Conservation (phyloP, 2,888 invertebrate species). For the Drosophila recens region DNA sequence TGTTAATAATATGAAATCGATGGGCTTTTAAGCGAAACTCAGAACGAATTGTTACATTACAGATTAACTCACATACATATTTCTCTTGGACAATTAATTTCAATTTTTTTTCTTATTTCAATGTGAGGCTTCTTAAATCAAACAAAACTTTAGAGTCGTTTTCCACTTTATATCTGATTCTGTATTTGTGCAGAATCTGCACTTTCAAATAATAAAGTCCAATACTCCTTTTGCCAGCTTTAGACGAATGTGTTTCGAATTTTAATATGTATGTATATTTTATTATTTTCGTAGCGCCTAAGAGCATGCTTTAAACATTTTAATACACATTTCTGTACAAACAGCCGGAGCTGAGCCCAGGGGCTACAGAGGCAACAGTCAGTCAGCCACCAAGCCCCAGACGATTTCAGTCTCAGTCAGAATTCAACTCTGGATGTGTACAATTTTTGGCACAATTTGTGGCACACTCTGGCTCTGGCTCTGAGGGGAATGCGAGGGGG, state of each 20-base stretch:
- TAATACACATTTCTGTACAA: conserved; percentile 4
- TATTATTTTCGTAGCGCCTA: neutral
- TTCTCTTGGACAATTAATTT: too few species aligned
- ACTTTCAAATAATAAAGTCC: neutral
- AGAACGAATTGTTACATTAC: too few species aligned
- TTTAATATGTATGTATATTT: conserved; percentile 3
- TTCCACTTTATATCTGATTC: neutral
- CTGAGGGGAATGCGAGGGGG: conserved; percentile 2
- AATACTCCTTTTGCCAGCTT: neutral
- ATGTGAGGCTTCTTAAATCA: too few species aligned
- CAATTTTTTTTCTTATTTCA: too few species aligned
- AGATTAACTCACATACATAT: too few species aligned
- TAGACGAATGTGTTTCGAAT: conserved; percentile 5
- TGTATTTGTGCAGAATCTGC: neutral
- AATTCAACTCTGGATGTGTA: conserved; percentile 5
- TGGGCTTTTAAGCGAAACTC: too few species aligned
- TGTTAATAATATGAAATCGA: too few species aligned
- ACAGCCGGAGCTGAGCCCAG: neutral
- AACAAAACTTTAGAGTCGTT: neutral
- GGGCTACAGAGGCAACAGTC: conserved; percentile 3
- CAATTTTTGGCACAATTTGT: conserved; percentile 53
- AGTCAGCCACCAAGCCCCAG: conserved; percentile 6
- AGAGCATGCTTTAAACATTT: conserved; percentile 26
- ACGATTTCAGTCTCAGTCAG: conserved; percentile 4
- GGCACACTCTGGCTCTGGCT: conserved; percentile 16